These are phyloP conservation scores for Netelia inedita DNA, from an alignment of 2,888 invertebrate species.

Conservation along the genomic window DNA sequence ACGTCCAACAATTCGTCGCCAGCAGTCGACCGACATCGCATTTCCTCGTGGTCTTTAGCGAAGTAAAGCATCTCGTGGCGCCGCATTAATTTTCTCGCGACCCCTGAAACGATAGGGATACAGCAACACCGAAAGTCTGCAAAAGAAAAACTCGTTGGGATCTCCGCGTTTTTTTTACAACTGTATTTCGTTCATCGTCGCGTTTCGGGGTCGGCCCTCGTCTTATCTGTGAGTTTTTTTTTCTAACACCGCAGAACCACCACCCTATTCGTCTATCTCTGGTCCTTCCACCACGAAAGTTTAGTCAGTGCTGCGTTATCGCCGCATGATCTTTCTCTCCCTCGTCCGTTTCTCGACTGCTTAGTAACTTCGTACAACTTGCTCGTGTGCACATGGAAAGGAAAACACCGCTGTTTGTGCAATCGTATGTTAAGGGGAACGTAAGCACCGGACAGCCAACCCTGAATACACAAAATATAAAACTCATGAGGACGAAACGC, in stretches of 20 bases:
- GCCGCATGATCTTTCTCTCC: slow-evolving; percentile 54
- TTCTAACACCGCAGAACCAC: slow-evolving; percentile 5
- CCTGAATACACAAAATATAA: neutral
- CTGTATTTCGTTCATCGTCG: slow-evolving; percentile 51
- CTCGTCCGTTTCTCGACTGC: slow-evolving; percentile 15
- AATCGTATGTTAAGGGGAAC: neutral
- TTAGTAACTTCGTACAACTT: slow-evolving; percentile 21
- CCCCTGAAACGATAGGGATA: slow-evolving; percentile 13
- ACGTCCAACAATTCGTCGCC: slow-evolving; percentile 51
- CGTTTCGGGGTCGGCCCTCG: slow-evolving; percentile 69
- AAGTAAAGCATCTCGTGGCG: slow-evolving; percentile 13
- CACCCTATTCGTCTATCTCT: slow-evolving; percentile 52
- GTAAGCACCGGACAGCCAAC: neutral
- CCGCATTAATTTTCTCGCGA: slow-evolving; percentile 38
- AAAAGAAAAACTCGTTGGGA: slow-evolving; percentile 13
- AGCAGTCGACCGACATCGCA: slow-evolving; percentile 46
- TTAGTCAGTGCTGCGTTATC: slow-evolving; percentile 36
- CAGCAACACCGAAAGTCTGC: neutral
- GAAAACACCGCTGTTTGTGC: neutral
- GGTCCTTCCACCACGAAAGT: slow-evolving; percentile 56
- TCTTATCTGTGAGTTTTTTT: slow-evolving; percentile 71
- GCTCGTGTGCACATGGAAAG: slow-evolving; percentile 15
- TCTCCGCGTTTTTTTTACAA: slow-evolving; percentile 53
- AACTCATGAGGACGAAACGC: neutral
- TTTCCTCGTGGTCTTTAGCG: slow-evolving; percentile 13